Conservation (phyloP, 2,113 vertebrate genomes). For the Etheostoma cragini region DNA sequence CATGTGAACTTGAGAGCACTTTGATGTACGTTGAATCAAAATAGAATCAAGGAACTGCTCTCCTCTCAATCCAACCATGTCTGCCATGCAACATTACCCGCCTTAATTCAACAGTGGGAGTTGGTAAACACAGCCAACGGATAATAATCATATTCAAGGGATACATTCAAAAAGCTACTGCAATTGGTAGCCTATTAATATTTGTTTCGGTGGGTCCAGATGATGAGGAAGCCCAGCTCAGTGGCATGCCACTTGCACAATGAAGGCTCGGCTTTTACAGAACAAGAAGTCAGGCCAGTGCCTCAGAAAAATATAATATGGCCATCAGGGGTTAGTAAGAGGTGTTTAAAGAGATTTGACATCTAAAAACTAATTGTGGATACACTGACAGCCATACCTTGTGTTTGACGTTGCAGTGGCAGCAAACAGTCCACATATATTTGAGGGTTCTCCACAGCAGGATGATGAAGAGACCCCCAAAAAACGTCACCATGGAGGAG, state of each 20-base stretch:
- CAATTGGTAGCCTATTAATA: conserved; percentile 1
- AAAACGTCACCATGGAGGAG: conserved; percentile 99
- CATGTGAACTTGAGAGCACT: conserved; percentile 42
- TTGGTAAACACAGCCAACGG: conserved; percentile 58
- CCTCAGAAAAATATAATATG: background rate
- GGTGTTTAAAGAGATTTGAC: background rate
- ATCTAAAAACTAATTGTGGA: background rate
- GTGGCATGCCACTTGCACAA: conserved; percentile 8
- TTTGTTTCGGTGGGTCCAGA: conserved; percentile 17
- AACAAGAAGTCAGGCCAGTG: conserved; percentile 24
- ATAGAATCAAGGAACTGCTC: conserved; percentile 39
- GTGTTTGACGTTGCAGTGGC: conserved; percentile 95
- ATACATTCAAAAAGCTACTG: conserved; percentile 29
- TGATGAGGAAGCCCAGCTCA: background rate
- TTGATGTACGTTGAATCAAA: background rate
- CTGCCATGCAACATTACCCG: conserved; percentile 56
- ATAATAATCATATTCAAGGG: conserved; percentile 35
- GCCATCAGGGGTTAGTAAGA: background rate
- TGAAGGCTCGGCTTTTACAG: conserved; percentile 26
- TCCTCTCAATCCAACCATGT: conserved; percentile 45
- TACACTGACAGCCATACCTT: conserved; percentile 85
- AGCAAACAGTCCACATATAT: conserved; percentile 99
- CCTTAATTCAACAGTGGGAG: conserved; percentile 58
- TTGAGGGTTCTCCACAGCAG: conserved; percentile 99
- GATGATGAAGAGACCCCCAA: conserved; percentile 99